A percentile compares a stretch with the other conserved stretches of the same genome.
These are phyloP conservation scores for Sarcophilus harrisii DNA, from an alignment of 2,797 vertebrate species.

Conservation along the genomic window DNA sequence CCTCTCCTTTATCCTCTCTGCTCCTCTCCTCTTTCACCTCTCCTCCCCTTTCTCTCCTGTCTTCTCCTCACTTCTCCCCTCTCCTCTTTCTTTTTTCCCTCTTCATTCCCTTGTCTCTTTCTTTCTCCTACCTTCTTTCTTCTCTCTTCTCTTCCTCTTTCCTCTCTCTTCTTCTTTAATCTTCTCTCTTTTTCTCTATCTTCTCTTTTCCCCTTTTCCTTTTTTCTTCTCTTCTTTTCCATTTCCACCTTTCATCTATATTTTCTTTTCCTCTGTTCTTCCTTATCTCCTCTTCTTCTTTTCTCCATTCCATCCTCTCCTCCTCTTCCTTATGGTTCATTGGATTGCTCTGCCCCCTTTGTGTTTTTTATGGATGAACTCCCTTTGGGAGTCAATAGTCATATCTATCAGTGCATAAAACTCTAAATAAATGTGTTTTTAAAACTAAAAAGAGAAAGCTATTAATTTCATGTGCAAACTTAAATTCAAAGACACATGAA, in stretches of 20 bases:
- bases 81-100: too few species aligned
- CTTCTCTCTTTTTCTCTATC: background rate
- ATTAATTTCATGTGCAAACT: constrained; percentile 51
- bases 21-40: fast-evolving
- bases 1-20: fast-evolving
- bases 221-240: too few species aligned
- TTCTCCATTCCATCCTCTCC: fast-evolving
- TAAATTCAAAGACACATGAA: constrained; percentile 46
- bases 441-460: constrained; percentile 53
- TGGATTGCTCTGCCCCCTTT: too few species aligned
- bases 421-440: constrained; percentile 56
- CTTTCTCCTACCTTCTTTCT: too few species aligned
- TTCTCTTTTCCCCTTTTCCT: fast-evolving
- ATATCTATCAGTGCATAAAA: background rate
- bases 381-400: constrained; percentile 1
- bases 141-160: background rate
- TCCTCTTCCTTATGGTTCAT: too few species aligned
- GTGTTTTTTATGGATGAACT: background rate
- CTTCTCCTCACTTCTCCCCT: too few species aligned
- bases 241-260: too few species aligned
- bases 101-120: too few species aligned
- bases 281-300: fast-evolving
- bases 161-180: too few species aligned
- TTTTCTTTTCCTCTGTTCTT: too few species aligned
- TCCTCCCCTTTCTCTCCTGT: too few species aligned